Evolutionary conservation across 2,888 invertebrate genomes (phyloP).

Genomic region (Hypomecis punctinalis): DNA sequence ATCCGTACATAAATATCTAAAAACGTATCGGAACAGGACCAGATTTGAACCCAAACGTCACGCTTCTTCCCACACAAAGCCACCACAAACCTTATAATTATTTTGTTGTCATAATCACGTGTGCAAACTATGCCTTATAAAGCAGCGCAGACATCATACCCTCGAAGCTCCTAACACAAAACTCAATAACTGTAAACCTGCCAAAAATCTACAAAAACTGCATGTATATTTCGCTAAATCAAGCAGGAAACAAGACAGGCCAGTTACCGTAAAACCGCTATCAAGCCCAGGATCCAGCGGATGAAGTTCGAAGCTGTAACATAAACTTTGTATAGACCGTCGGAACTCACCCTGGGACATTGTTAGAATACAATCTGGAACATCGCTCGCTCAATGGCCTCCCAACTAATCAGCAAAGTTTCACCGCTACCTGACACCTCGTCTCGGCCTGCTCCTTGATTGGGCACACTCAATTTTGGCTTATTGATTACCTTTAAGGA

Average conservation of each 20-base stretch:
- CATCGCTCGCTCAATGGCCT: slow-evolving; percentile 46
- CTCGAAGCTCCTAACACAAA: too few species aligned
- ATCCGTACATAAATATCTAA: too few species aligned
- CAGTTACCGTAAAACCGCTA: slow-evolving; percentile 33
- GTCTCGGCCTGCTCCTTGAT: slow-evolving; percentile 47
- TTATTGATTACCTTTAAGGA: slow-evolving; percentile 57
- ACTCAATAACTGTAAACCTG: too few species aligned
- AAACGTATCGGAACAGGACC: too few species aligned
- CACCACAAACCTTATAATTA: too few species aligned
- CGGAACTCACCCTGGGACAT: slow-evolving; percentile 49
- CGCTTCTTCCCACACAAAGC: too few species aligned
- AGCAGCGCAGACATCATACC: too few species aligned
- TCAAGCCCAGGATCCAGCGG: slow-evolving; percentile 48
- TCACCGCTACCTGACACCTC: slow-evolving; percentile 59
- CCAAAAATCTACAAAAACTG: neutral
- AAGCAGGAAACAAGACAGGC: slow-evolving; percentile 1
- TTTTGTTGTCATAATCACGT: too few species aligned
- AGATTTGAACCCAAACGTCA: too few species aligned
- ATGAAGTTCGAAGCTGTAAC: slow-evolving; percentile 57
- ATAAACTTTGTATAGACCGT: slow-evolving; percentile 57
- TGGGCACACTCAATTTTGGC: slow-evolving; percentile 56
- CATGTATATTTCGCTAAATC: neutral
- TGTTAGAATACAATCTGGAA: slow-evolving; percentile 54
- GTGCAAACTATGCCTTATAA: too few species aligned
- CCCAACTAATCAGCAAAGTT: slow-evolving; percentile 58